Evolutionary conservation across 2,113 vertebrate species (phyloP).

Genomic region (Xiphophorus maculatus): DNA sequence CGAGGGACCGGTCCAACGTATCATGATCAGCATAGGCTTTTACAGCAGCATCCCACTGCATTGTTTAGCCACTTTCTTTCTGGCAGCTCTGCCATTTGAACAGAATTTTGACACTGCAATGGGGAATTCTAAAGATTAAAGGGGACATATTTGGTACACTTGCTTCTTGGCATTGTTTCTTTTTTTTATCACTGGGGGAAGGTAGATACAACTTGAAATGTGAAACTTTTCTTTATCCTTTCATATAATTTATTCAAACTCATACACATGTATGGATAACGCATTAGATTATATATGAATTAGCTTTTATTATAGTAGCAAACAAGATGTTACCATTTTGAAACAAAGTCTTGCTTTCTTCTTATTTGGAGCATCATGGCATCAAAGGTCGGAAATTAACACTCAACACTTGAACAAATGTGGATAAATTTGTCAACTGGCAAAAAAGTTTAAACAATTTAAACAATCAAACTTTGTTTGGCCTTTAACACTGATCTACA

Average conservation of each 20-base stretch:
- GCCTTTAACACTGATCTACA: neutral
- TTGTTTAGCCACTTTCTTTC: slow-evolving; percentile 72
- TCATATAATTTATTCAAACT: neutral
- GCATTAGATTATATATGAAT: neutral
- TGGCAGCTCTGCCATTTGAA: slow-evolving; percentile 72
- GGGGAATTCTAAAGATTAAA: slow-evolving; percentile 79
- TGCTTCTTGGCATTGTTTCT: slow-evolving; percentile 59
- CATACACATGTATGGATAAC: neutral
- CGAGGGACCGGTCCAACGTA: slow-evolving; percentile 71
- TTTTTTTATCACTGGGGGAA: slow-evolving; percentile 52
- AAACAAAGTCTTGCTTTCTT: neutral
- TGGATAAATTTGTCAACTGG: neutral
- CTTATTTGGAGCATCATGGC: too few species aligned
- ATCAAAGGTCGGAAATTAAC: neutral
- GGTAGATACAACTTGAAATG: slow-evolving; percentile 26
- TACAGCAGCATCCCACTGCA: slow-evolving; percentile 69
- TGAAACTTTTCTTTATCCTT: neutral
- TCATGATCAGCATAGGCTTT: slow-evolving; percentile 78
- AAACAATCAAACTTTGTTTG: neutral
- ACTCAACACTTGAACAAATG: neutral
- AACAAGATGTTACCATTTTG: neutral
- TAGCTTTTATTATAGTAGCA: neutral
- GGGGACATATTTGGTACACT: slow-evolving; percentile 74
- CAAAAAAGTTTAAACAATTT: neutral
- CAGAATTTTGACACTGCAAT: slow-evolving; percentile 79